Conservation (phyloP, 2,113 vertebrate genomes). For the Murina feae region DNA sequence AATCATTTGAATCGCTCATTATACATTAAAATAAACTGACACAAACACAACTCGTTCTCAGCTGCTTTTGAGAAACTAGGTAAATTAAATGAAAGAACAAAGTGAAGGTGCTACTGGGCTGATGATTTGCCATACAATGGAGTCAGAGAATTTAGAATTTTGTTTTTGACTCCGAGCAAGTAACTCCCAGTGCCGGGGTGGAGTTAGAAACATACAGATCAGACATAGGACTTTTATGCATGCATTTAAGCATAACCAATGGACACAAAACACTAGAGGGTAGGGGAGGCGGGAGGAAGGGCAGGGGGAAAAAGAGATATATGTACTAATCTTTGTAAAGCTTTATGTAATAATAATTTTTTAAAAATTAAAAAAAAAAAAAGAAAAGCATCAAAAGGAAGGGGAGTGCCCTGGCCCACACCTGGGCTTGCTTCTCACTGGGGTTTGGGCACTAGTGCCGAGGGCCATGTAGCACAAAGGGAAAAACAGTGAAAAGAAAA, state of each 20-base stretch:
- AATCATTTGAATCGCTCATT: slow-evolving; percentile 56
- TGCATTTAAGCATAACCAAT: too few species aligned
- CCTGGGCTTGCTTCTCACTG: not conserved
- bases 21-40: slow-evolving; percentile 63
- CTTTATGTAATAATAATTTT: too few species aligned
- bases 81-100: slow-evolving; percentile 33
- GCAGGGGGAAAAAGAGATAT: too few species aligned
- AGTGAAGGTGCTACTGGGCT: not conserved
- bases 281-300: too few species aligned
- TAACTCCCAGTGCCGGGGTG: not conserved
- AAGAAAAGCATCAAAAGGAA: not conserved
- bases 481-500: not conserved
- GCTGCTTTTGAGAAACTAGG: slow-evolving; percentile 40
- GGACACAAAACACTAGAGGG: too few species aligned
- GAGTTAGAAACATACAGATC: too few species aligned
- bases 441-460: not conserved
- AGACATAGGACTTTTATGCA: too few species aligned
- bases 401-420: too few species aligned
- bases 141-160: slow-evolving; percentile 10
- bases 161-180: not conserved
- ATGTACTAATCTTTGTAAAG: too few species aligned
- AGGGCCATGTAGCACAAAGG: not conserved
- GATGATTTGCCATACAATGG: not conserved
- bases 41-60: slow-evolving; percentile 42
- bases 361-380: too few species aligned